Conservation (phyloP, 2,888 invertebrate species). For the Cheilosia vulpina region DNA sequence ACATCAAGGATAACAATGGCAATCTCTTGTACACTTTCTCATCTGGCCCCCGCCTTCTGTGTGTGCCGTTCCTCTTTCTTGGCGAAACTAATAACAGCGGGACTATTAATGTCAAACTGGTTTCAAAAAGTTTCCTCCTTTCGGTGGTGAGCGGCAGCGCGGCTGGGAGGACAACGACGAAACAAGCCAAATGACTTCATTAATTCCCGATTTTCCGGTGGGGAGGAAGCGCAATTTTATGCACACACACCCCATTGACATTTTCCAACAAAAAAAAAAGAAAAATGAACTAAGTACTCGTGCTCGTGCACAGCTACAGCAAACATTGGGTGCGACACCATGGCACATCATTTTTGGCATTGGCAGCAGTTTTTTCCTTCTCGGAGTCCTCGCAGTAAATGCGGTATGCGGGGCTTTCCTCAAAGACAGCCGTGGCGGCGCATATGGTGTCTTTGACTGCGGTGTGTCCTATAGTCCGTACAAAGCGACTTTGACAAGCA, state of each 20-base stretch:
- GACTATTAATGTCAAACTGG: slow-evolving; percentile 76
- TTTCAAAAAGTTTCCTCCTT: slow-evolving; percentile 72
- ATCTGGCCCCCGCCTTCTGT: neutral
- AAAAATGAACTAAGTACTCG: slow-evolving; percentile 31
- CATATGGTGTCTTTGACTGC: slow-evolving; percentile 60
- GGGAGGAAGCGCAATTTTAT: slow-evolving; percentile 70
- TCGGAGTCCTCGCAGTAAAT: slow-evolving; percentile 65
- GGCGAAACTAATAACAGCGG: slow-evolving; percentile 75
- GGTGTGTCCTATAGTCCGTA: slow-evolving; percentile 54
- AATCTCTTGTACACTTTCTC: slow-evolving; percentile 67
- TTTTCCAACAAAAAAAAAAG: slow-evolving; percentile 30
- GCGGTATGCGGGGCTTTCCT: neutral
- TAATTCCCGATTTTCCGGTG: slow-evolving; percentile 80
- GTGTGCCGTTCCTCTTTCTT: slow-evolving; percentile 48
- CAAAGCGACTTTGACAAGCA: slow-evolving; percentile 69
- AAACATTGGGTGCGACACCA: slow-evolving; percentile 46
- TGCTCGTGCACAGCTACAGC: neutral
- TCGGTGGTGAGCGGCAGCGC: slow-evolving; percentile 3
- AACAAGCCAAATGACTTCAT: slow-evolving; percentile 81
- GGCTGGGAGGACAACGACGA: slow-evolving; percentile 69
- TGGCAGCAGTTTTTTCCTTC: slow-evolving; percentile 54
- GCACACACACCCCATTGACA: slow-evolving; percentile 72
- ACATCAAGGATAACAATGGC: slow-evolving; percentile 75
- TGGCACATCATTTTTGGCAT: slow-evolving; percentile 69
- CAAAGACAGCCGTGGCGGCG: slow-evolving; percentile 21